Evolutionary conservation across 2,113 vertebrate genomes (phyloP).

Genomic region (Globicephala melas): DNA sequence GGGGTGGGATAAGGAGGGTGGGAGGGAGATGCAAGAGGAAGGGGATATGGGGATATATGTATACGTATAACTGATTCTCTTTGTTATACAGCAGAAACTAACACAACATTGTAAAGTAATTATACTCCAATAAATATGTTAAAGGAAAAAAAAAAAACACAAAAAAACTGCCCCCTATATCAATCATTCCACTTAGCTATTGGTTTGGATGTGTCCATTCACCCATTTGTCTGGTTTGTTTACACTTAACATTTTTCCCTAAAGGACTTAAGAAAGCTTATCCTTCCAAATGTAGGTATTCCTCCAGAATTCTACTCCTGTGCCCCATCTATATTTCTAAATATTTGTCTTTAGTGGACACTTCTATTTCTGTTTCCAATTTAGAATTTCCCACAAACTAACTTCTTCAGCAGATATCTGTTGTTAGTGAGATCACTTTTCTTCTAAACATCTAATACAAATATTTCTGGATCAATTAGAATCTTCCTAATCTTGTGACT

Average conservation of each 20-base stretch:
- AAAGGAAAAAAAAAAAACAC: too few species aligned
- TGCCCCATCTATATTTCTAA: background rate
- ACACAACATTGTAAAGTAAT: too few species aligned
- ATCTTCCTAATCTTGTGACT: background rate
- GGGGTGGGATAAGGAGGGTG: too few species aligned
- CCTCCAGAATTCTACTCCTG: background rate
- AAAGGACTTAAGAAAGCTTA: background rate
- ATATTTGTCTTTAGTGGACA: background rate
- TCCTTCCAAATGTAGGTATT: background rate
- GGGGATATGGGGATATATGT: too few species aligned
- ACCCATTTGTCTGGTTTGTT: background rate
- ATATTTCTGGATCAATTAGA: background rate
- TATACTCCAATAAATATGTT: too few species aligned
- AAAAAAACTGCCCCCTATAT: background rate
- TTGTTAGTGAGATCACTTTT: background rate
- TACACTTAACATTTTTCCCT: background rate
- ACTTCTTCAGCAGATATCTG: background rate
- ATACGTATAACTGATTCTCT: too few species aligned
- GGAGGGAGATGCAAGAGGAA: too few species aligned
- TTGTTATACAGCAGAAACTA: too few species aligned
- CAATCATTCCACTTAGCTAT: background rate
- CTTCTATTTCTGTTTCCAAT: background rate
- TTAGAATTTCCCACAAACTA: background rate
- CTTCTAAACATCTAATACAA: background rate
- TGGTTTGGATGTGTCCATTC: background rate